Base-by-base conservation (phyloP, 2,888 invertebrate species). In the Heliconius charithonia region DNA sequence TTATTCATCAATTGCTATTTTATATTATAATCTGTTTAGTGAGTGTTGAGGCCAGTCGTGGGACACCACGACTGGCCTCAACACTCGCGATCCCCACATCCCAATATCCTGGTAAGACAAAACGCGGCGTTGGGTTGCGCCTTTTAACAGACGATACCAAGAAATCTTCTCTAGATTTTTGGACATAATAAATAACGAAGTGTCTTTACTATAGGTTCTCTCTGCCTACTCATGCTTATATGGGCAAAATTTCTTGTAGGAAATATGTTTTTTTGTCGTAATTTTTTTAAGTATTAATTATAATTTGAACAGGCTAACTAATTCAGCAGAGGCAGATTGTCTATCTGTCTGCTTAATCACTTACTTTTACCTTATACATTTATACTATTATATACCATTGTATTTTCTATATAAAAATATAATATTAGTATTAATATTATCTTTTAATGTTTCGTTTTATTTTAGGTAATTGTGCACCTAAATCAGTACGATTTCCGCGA, bases 401-500 rank as follows among this genome's bases (percentile, higher is more conserved):
- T 10, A 32, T 22, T 37, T 22, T 12, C 22, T 66, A n/a, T n/a
- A 69, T 67, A 25, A 41, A 63, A 63, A 22, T 51, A 13, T 41
- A 13, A 51, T 22, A 51, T 51, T 51, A 51, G 51, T 62, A 25
- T 27, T 10, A 19, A n/a, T 62, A 76, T 56, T 51, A 37, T 65
- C 9, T 32, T 51, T 56, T 72, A 51, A 51, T 51, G 56, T 32
- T 72, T 32, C 62, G 65, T 69, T 75, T 73, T 37, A 70, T 85
- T 96, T 75, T 93, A 97, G 95, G 95, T 97, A 4, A 91, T 96
- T 73, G 92, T 97, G 63, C 95, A 96, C 86, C 93, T 98, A 77
- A 95, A 96, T 79, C 96, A 96, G 82, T 94, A 97, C 78, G 97
- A 97, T 86, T 93, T 97, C 82, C 95, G 96, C 19, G 96, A 97